These are phyloP conservation scores for Sipha flava DNA, from an alignment of 1,140 invertebrate genomes.

Conservation along the genomic window DNA sequence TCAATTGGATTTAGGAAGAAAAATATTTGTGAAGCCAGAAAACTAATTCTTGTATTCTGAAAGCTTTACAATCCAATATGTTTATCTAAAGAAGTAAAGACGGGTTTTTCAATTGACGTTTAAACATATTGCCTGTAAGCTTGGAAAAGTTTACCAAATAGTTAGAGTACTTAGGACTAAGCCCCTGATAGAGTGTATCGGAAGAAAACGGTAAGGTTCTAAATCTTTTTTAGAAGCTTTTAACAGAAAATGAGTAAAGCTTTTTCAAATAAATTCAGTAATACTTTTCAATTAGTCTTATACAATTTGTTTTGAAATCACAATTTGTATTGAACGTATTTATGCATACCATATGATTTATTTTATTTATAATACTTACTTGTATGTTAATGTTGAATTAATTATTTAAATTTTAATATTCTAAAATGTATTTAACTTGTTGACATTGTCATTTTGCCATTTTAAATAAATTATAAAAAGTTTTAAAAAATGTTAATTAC, in stretches of 20 bases:
- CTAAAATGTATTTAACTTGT: not conserved
- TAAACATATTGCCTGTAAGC: slow-evolving; percentile 18
- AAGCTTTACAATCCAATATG: not conserved
- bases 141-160: not conserved
- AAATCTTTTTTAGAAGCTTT: not conserved
- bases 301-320: not conserved
- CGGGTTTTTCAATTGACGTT: not conserved
- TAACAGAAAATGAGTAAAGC: not conserved
- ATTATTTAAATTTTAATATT: not conserved
- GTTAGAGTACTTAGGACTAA: not conserved
- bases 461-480: not conserved
- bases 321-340: too few relatives aligned
- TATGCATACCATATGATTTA: too few relatives aligned
- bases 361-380: too few relatives aligned
- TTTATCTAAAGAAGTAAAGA: slow-evolving; percentile 12
- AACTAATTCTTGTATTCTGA: not conserved
- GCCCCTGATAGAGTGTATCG: not conserved
- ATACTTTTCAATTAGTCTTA: not conserved
- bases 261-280: not conserved
- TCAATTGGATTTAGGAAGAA: not conserved
- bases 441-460: not conserved
- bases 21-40: not conserved
- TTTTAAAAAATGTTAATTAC: not conserved
- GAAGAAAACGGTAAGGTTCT: not conserved
- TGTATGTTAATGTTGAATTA: too few relatives aligned